Base-by-base conservation (phyloP, 2,888 invertebrate species). In the Ctenicera cuprea region DNA sequence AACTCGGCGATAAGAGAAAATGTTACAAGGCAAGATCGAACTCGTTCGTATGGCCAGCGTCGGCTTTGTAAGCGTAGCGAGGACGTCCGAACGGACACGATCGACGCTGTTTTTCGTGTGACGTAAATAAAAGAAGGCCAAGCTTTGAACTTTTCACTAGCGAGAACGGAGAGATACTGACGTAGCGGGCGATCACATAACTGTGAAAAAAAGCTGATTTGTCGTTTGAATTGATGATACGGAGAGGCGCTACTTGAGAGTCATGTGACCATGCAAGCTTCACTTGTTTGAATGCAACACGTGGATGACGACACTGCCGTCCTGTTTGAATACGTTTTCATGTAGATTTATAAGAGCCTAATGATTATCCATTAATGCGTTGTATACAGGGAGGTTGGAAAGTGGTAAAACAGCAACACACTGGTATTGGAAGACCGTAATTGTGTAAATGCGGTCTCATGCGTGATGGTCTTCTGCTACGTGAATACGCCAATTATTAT, bases 111-210 rank as follows among this genome's bases (percentile, higher is more conserved):
- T 73, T 52, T 71, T 63, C 67, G 65, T 66, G 43, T 77, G 78
- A 70, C 71, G 76, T 69, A 57, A 76, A 78, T 79, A 82, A 85
- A 86, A 86, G 85, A 86, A 86, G 86, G 86, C 85, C 86, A 86
- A 82, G 81, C 82, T 81, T 80, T 84, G 85, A 85, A 85, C 85
- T 85, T 85, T 85, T 84, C 84, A 80, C 83, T 82, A 80, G 80
- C 83, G 81, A 81, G 81, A 82, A 82, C 83, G 82, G 82, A 81
- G 80, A 83, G 80, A 82, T 81, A 83, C 82, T 82, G 82, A 80
- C 82, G 83, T 82, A 81, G 82, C 76, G 62, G 66, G 81, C 81
- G 78, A 81, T 80, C 80, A 78, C 66, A 76, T 74, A 76, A 71
- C 74, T 69, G 75, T 69, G 71, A 75, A 73, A 78, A 79, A 77